Evolutionary conservation across 2,797 vertebrate genomes (phyloP).

Genomic region (Lacerta viridis): DNA sequence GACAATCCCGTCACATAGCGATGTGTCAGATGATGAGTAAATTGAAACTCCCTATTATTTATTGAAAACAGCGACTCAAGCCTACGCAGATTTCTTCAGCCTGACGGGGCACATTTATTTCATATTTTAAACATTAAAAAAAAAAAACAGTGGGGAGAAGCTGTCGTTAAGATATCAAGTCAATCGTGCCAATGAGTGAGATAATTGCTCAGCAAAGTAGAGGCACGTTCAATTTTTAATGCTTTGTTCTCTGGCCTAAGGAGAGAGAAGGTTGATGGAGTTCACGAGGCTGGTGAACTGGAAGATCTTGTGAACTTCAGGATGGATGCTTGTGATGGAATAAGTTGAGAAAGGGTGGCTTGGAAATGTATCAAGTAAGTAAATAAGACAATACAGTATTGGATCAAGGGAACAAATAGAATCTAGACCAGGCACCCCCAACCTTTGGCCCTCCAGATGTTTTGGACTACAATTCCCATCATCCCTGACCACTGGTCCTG

Average conservation of each 20-base stretch:
- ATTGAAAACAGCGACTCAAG: slow-evolving; percentile 75
- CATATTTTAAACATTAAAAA: slow-evolving; percentile 78
- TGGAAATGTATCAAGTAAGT: too few species aligned
- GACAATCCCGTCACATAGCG: slow-evolving; percentile 61
- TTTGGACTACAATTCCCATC: too few species aligned
- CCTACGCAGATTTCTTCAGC: slow-evolving; percentile 69
- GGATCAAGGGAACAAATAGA: background rate
- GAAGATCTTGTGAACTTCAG: background rate
- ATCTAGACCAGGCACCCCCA: too few species aligned
- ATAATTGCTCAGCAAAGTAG: slow-evolving; percentile 73
- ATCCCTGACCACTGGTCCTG: too few species aligned
- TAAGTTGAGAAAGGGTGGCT: too few species aligned
- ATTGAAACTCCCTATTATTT: slow-evolving; percentile 80
- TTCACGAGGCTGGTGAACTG: background rate
- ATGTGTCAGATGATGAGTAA: slow-evolving; percentile 71
- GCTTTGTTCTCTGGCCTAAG: slow-evolving; percentile 33
- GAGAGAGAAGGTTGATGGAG: slow-evolving; percentile 43
- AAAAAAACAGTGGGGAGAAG: slow-evolving; percentile 72
- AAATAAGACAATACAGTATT: background rate
- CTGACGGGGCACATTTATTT: slow-evolving; percentile 74
- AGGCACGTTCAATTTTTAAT: slow-evolving; percentile 73
- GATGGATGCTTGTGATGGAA: background rate
- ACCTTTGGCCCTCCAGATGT: too few species aligned
- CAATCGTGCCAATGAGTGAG: slow-evolving; percentile 77
- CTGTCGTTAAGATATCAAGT: slow-evolving; percentile 80